Conservation (phyloP, 1,140 invertebrate genomes). For the Patella vulgata region DNA sequence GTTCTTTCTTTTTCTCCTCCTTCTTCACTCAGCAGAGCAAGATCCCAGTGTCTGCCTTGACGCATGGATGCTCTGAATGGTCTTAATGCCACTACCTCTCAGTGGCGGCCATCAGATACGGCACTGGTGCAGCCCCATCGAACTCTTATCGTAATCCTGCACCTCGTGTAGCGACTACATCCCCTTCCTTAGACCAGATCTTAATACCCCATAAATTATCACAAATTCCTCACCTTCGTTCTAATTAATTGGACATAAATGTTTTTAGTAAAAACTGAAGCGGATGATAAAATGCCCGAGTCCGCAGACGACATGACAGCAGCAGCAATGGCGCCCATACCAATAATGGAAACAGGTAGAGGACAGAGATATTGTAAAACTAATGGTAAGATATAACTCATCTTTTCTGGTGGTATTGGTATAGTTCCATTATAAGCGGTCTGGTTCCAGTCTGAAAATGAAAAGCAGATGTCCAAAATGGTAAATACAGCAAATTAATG, state of each 20-base stretch:
- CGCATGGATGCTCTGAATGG: too few species aligned
- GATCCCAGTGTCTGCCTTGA: too few species aligned
- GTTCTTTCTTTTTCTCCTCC: too few species aligned
- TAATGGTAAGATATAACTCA: conserved; percentile 92
- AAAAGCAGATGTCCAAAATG: conserved; percentile 58
- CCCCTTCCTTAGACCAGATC: too few species aligned
- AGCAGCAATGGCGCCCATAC: conserved; percentile 96
- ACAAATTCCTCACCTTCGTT: too few species aligned
- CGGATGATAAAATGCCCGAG: conserved; percentile 94
- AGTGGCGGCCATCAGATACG: too few species aligned
- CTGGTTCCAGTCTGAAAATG: conserved; percentile 87
- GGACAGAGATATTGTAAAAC: conserved; percentile 96
- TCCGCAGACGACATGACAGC: conserved; percentile 99
- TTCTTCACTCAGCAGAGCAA: too few species aligned
- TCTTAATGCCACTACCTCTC: too few species aligned
- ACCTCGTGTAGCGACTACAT: too few species aligned
- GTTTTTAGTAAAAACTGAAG: conserved; percentile 97
- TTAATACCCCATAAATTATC: too few species aligned
- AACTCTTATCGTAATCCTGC: too few species aligned
- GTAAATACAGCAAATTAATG: conserved; percentile 70
- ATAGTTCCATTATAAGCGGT: conserved; percentile 81
- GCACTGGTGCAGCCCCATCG: too few species aligned
- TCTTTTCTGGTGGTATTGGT: conserved; percentile 73
- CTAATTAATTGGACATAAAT: conserved; percentile 96
- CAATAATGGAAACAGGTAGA: conserved; percentile 91